phyloP scores from a whole-genome alignment of 2,113 vertebrate species.

The Nothoprocta pentlandii region DNA sequence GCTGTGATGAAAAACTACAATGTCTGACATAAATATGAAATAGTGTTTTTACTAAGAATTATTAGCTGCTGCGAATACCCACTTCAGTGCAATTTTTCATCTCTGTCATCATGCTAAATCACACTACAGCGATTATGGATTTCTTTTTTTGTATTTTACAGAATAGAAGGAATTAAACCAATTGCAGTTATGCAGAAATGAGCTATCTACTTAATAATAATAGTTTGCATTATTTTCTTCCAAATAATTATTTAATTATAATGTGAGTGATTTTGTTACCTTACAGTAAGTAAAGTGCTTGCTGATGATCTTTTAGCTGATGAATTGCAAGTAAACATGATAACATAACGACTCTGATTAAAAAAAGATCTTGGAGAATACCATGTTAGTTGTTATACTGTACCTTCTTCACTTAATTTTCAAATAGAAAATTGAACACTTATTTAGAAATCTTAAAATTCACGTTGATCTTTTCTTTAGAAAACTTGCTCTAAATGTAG shows the following conservation, averaged over 20 bases:
- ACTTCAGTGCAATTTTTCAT: background rate
- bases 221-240: background rate
- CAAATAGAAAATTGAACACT: background rate
- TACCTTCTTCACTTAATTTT: background rate
- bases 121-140: background rate
- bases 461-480: background rate
- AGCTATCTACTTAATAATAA: background rate
- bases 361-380: background rate
- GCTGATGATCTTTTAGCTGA: background rate
- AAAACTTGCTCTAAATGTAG: background rate
- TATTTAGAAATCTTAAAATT: background rate
- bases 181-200: background rate
- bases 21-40: conserved; percentile 9
- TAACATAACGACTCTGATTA: background rate
- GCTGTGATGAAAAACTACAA: background rate
- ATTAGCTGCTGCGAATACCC: background rate
- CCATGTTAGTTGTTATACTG: background rate
- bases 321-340: background rate
- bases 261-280: background rate
- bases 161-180: background rate
- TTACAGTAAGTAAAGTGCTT: background rate
- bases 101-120: background rate
- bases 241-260: background rate
- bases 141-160: background rate
- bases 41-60: conserved; percentile 20